A percentile compares a stretch with the other conserved stretches of the same genome.
Evolutionary conservation across 1,140 invertebrate genomes (phyloP).

Genomic region (Metaphire vulgaris): DNA sequence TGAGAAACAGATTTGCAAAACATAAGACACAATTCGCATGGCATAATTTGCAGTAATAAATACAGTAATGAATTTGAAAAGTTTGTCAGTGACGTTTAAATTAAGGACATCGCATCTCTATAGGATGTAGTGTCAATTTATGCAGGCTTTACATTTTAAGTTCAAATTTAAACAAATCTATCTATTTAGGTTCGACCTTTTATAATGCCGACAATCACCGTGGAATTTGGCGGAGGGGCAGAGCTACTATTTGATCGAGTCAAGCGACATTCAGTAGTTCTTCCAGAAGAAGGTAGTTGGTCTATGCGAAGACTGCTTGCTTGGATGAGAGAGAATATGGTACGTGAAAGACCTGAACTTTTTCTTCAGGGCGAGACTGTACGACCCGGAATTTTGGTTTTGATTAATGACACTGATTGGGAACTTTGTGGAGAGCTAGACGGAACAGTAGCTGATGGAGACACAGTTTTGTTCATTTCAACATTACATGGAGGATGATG

Average conservation of each 20-base stretch:
- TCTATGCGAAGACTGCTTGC: slow-evolving; percentile 65
- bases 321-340: slow-evolving; percentile 77
- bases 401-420: slow-evolving; percentile 90
- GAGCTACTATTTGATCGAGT: slow-evolving; percentile 77
- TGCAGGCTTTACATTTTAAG: no score
- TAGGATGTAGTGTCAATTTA: no score
- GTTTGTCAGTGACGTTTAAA: no score
- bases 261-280: slow-evolving; percentile 63
- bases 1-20: no score
- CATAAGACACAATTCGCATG: no score
- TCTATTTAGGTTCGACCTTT: neutral
- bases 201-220: slow-evolving; percentile 1
- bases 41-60: no score
- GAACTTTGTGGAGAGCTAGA: slow-evolving; percentile 68
- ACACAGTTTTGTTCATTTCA: slow-evolving; percentile 64
- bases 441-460: slow-evolving; percentile 59
- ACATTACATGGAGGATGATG: slow-evolving; percentile 65
- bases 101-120: no score
- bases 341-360: slow-evolving; percentile 78
- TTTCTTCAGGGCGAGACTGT: slow-evolving; percentile 76
- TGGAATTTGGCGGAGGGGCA: slow-evolving; percentile 66
- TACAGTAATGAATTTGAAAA: no score
- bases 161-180: neutral
- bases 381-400: slow-evolving; percentile 82
- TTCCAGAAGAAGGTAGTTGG: slow-evolving; percentile 61